phyloP scores from a whole-genome alignment of 37 sponge, comb jelly and placozoan genomes.

The Tethya wilhelma region DNA sequence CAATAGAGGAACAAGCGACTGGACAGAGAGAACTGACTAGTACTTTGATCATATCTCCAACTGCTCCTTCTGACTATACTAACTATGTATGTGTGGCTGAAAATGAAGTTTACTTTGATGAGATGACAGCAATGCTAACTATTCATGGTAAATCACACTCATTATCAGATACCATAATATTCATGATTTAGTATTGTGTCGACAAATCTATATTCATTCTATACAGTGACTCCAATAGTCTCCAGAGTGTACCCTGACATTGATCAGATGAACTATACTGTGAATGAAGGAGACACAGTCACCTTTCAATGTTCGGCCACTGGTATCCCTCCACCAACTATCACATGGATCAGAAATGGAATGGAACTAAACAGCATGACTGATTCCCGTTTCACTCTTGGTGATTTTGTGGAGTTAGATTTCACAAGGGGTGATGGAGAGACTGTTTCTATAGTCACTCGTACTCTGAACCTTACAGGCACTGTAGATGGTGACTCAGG shows the following conservation, averaged over 20 bases:
- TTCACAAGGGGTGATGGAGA: too few species aligned
- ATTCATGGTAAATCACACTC: slow-evolving; percentile 53
- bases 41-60: slow-evolving; percentile 7
- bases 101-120: too few species aligned
- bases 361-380: not conserved
- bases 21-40: slow-evolving; percentile 35
- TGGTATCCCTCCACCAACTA: slow-evolving; percentile 71
- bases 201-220: too few species aligned
- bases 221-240: slow-evolving; percentile 14
- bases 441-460: not conserved
- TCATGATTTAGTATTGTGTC: too few species aligned
- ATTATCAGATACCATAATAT: too few species aligned
- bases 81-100: slow-evolving; percentile 60
- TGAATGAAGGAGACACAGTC: slow-evolving; percentile 29
- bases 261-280: slow-evolving; percentile 4
- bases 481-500: slow-evolving; percentile 49
- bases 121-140: slow-evolving; percentile 20
- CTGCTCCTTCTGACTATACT: slow-evolving; percentile 24
- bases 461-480: not conserved
- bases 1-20: not conserved
- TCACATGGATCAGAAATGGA: slow-evolving; percentile 43
- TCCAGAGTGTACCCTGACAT: slow-evolving; percentile 10
- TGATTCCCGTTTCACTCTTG: slow-evolving; percentile 10
- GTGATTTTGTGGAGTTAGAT: not conserved
- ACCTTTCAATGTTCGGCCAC: slow-evolving; percentile 51